phyloP scores from a whole-genome alignment of 2,888 invertebrate species.

The Parnassius orleans region DNA sequence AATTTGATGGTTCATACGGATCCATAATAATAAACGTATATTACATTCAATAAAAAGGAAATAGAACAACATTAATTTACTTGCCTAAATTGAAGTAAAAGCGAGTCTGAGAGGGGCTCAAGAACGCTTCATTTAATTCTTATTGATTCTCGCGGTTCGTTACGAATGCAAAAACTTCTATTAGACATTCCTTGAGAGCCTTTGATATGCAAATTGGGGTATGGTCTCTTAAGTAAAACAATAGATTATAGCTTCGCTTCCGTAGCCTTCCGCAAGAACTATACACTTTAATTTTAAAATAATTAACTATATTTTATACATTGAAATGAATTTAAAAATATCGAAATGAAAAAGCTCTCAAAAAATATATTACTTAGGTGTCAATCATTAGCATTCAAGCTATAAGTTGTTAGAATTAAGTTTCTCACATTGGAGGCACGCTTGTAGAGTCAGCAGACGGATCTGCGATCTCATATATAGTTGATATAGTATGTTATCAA shows the following conservation, averaged over 20 bases:
- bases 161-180: constrained; percentile 72
- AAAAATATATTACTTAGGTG: too few relatives aligned
- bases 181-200: constrained; percentile 57
- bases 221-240: constrained; percentile 60
- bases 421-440: too few relatives aligned
- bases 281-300: constrained; percentile 10
- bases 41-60: constrained; percentile 23
- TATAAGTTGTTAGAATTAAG: too few relatives aligned
- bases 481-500: too few relatives aligned
- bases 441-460: too few relatives aligned
- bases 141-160: constrained; percentile 66
- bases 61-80: constrained; percentile 25
- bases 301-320: background rate
- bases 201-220: constrained; percentile 67
- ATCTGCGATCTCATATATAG: too few relatives aligned
- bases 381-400: too few relatives aligned
- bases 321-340: too few relatives aligned
- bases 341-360: too few relatives aligned
- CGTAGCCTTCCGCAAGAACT: constrained; percentile 10
- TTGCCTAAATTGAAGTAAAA: constrained; percentile 31
- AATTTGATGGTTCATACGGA: too few relatives aligned
- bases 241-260: constrained; percentile 52
- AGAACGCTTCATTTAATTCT: constrained; percentile 56
- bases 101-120: constrained; percentile 30
- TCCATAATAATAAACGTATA: constrained; percentile 16